phyloP scores from a whole-genome alignment of 2,113 vertebrate genomes.

The Macrotus californicus region DNA sequence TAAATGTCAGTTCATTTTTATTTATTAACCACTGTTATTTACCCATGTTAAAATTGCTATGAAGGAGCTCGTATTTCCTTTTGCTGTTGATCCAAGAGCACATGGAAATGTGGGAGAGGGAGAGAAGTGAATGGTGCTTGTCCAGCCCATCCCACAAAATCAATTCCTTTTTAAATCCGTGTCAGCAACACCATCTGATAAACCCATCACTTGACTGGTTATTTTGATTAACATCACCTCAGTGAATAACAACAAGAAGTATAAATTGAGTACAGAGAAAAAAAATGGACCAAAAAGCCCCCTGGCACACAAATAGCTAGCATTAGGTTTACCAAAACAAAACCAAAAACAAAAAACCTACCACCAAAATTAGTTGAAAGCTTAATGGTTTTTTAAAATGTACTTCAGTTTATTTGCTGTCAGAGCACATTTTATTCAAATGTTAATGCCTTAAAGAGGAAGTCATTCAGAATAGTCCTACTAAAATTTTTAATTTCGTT shows the following conservation, averaged over 20 bases:
- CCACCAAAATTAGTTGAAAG: neutral
- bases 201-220: neutral
- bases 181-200: neutral
- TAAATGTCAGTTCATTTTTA: constrained; percentile 53
- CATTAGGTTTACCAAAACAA: neutral
- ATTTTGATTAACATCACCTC: constrained; percentile 4
- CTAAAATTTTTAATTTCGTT: neutral
- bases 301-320: neutral
- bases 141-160: constrained; percentile 24
- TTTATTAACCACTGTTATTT: constrained; percentile 56
- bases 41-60: constrained; percentile 26
- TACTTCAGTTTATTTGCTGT: neutral
- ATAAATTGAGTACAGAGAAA: neutral
- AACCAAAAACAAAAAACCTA: neutral
- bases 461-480: neutral
- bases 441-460: neutral
- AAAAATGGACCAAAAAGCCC: neutral
- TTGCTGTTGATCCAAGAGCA: neutral
- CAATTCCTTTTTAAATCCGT: neutral
- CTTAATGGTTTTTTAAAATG: neutral
- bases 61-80: constrained; percentile 38
- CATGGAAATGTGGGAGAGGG: neutral
- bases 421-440: neutral
- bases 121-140: neutral
- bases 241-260: constrained; percentile 5